Percentiles rank a stretch among this genome's conserved stretches.
phyloP scores from a whole-genome alignment of 2,113 vertebrate genomes.

The Halcyon malimbica region DNA sequence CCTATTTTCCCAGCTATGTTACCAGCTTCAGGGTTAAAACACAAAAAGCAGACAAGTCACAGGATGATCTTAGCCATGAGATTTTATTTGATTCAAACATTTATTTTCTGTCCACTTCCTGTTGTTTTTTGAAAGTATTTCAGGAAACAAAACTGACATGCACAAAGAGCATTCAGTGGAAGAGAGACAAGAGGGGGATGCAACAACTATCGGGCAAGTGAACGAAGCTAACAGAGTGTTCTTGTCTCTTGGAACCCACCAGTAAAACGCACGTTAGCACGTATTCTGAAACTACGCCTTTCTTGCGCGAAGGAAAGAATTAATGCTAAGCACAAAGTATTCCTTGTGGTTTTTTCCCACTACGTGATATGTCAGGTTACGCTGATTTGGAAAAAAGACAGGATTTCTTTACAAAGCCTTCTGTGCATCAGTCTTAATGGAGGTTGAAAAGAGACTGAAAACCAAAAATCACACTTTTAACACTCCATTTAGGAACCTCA shows the following conservation, averaged over 20 bases:
- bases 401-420: constrained; percentile 41
- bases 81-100: constrained; percentile 26
- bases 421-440: background rate
- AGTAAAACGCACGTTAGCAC: background rate
- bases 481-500: background rate
- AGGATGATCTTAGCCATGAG: background rate
- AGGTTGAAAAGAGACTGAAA: background rate
- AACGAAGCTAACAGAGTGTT: background rate
- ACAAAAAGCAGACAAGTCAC: constrained; percentile 7
- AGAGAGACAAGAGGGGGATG: background rate
- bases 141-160: constrained; percentile 13
- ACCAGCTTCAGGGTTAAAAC: background rate
- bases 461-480: background rate
- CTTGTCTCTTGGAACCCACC: background rate
- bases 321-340: constrained; percentile 60
- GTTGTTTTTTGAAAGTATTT: background rate
- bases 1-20: background rate
- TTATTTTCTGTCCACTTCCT: constrained; percentile 6
- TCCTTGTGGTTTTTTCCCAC: constrained; percentile 63
- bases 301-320: constrained; percentile 44
- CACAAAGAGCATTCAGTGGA: constrained; percentile 1
- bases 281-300: background rate
- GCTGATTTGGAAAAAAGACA: background rate
- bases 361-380: constrained; percentile 44
- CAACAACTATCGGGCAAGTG: background rate